Base-by-base conservation (phyloP, 2,797 vertebrate species). In the Scolopax bukidnonensis region DNA sequence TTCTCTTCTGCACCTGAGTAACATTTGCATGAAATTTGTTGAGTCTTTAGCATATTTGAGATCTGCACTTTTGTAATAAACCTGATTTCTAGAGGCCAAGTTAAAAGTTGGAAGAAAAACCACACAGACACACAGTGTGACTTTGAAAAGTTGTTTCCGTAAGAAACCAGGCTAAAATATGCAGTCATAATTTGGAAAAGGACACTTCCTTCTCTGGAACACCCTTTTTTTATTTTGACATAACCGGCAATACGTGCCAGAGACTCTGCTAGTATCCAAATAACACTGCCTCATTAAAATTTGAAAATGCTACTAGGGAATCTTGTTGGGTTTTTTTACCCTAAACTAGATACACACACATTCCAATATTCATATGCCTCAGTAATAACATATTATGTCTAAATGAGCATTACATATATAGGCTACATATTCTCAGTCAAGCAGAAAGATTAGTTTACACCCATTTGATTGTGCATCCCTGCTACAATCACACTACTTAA, bases 191-290 rank as follows among this genome's bases (percentile, higher is more conserved):
- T 78, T 89, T 91, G 93, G 83, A 88, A 93, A 90, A 83, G 56
- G 38, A 90, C 69, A 70, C 48, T 90, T 96, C 50, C 83, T 88
- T 91, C 87, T 93, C 85, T 85, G 86, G 40, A 95, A 96, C 80
- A 94, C 64, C 64, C 78, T 92, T 93, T 93, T 47, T 83, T 24
- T 47, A 57, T 84, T 94, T 95, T 93, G 45, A 91, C 68, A 70
- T 85, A 79, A 73, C 59, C 5, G 1, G 69, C 10, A 59, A 8
- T 41, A 57, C 1, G 10, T 73, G 95, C 79, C 89, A 95, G 68
- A 89, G 16, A 54, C 19, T 83, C 64, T 78, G 71, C 30, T 61
- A 71, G 41, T 57, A 89, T 69, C 65, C 79, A 93, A 96, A 91
- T 40, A 92, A 61, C 73, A 69, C 25, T 33, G 45, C 47, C 88